phyloP scores from a whole-genome alignment of 92 coral and sea anemone species.

The Porites cylindrica region DNA sequence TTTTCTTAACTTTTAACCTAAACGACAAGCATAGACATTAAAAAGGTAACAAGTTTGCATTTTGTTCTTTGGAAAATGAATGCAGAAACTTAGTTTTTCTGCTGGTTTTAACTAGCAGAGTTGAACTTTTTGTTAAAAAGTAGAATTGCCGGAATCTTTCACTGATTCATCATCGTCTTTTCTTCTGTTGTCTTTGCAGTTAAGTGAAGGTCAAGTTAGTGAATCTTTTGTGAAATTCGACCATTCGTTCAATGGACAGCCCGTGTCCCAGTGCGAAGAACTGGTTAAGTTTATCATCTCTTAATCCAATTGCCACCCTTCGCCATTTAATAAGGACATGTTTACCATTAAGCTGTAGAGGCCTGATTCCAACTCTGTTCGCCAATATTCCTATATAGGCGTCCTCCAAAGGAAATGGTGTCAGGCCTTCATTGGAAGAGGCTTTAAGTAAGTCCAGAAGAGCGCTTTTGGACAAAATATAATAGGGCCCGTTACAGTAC shows the following conservation, averaged over 20 bases:
- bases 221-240: not conserved
- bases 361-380: not conserved
- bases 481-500: constrained; percentile 57
- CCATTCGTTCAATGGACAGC: not conserved
- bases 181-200: too few species aligned
- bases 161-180: too few species aligned
- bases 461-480: constrained; percentile 50
- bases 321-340: not conserved
- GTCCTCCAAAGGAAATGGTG: constrained; percentile 56
- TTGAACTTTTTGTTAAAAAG: too few species aligned
- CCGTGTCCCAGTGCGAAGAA: not conserved
- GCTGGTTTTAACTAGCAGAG: too few species aligned
- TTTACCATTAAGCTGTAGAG: not conserved
- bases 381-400: constrained; percentile 58
- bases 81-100: too few species aligned
- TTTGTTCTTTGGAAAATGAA: too few species aligned
- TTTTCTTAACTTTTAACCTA: too few species aligned
- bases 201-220: too few species aligned
- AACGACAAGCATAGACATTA: too few species aligned
- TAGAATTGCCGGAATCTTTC: too few species aligned
- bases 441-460: constrained; percentile 22
- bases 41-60: too few species aligned
- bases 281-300: not conserved
- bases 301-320: not conserved
- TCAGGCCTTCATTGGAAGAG: not conserved